Evolutionary conservation across 2,888 invertebrate species (phyloP).

Genomic region (Lamellibrachia satsuma): DNA sequence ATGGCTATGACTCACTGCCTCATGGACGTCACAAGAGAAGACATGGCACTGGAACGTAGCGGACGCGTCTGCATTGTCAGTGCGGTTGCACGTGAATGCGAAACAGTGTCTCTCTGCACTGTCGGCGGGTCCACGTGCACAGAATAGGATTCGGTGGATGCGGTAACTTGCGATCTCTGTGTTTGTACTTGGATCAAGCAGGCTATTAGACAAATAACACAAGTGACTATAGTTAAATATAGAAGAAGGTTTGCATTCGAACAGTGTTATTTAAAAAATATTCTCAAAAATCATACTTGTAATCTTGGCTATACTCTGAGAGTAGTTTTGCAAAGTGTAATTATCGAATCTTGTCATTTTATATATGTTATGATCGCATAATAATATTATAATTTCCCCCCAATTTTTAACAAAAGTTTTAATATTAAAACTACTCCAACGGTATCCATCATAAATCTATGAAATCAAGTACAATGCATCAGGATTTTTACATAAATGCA

Average conservation of each 20-base stretch:
- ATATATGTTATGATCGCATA: too few species aligned
- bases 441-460: too few species aligned
- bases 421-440: too few species aligned
- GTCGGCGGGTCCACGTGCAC: constrained; percentile 84
- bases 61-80: constrained; percentile 81
- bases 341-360: too few species aligned
- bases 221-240: background rate
- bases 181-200: constrained; percentile 82
- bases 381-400: too few species aligned
- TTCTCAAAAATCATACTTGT: background rate
- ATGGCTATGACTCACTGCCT: constrained; percentile 77
- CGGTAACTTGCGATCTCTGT: constrained; percentile 87
- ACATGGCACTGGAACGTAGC: constrained; percentile 97
- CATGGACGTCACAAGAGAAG: constrained; percentile 92
- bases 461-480: too few species aligned
- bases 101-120: constrained; percentile 91
- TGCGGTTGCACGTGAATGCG: constrained; percentile 97
- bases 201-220: constrained; percentile 51
- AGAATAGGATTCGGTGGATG: constrained; percentile 92
- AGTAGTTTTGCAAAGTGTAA: too few species aligned
- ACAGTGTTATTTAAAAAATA: background rate
- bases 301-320: too few species aligned
- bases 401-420: too few species aligned
- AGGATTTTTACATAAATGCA: too few species aligned
- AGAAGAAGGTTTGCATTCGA: background rate